Percentiles rank a stretch among this genome's conserved stretches.
These are phyloP conservation scores for Mesocricetus auratus DNA, from an alignment of 2,113 vertebrate genomes.

Conservation along the genomic window DNA sequence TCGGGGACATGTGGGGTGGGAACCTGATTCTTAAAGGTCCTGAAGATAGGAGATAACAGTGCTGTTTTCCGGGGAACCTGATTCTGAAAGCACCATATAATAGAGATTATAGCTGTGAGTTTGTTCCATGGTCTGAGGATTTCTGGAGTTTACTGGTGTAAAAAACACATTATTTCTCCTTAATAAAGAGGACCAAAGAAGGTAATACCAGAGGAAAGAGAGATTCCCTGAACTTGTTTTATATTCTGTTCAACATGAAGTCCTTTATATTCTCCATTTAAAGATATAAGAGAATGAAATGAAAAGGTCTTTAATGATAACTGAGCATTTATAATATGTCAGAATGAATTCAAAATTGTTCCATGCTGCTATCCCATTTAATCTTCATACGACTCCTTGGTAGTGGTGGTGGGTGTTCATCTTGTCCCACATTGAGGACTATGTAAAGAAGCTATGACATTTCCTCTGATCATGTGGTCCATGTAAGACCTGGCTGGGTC, in stretches of 20 bases:
- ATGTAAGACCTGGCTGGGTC: background rate
- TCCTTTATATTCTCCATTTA: slow-evolving; percentile 2
- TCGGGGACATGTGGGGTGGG: background rate
- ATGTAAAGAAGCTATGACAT: background rate
- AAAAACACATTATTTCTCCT: slow-evolving; percentile 17
- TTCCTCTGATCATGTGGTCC: background rate
- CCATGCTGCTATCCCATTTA: background rate
- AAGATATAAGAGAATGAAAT: background rate
- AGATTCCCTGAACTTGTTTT: slow-evolving; percentile 38
- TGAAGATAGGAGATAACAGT: background rate
- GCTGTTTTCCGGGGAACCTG: background rate
- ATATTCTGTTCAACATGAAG: background rate
- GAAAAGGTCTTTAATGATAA: background rate
- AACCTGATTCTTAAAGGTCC: background rate
- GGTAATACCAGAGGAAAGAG: slow-evolving; percentile 33
- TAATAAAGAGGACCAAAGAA: background rate
- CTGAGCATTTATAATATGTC: background rate
- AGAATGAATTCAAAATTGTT: background rate
- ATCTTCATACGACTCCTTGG: background rate
- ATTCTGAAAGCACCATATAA: background rate
- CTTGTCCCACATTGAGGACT: background rate
- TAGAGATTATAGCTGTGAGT: slow-evolving; percentile 4
- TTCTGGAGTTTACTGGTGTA: slow-evolving; percentile 11
- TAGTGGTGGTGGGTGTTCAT: background rate
- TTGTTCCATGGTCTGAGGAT: background rate